phyloP scores from a whole-genome alignment of 2,888 invertebrate genomes.

The Drosophila percnosoma region DNA sequence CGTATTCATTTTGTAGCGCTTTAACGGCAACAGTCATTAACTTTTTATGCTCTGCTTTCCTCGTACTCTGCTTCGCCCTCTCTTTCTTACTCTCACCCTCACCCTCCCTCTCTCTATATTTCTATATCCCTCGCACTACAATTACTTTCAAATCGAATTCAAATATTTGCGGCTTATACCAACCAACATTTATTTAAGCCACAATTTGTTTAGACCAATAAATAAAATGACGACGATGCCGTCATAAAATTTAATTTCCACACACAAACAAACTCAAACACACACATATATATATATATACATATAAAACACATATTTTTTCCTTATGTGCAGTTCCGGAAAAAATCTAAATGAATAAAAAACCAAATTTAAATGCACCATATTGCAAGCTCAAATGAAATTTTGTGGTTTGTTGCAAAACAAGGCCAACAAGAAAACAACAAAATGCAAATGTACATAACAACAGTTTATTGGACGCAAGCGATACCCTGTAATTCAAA shows the following conservation, averaged over 20 bases:
- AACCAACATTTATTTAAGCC: conserved; percentile 47
- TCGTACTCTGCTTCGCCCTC: background rate
- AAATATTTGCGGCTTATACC: conserved; percentile 63
- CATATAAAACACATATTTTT: conserved; percentile 7
- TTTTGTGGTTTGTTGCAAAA: conserved; percentile 70
- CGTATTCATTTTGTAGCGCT: conserved; percentile 50
- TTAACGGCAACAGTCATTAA: conserved; percentile 72
- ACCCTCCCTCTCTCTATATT: background rate
- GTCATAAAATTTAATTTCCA: conserved; percentile 63
- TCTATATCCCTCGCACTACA: conserved; percentile 5
- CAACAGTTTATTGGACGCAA: background rate
- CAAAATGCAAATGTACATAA: conserved; percentile 34
- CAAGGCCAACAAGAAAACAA: conserved; percentile 36
- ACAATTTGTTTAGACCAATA: conserved; percentile 67
- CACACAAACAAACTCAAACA: conserved; percentile 15
- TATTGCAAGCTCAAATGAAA: conserved; percentile 77
- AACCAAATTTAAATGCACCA: conserved; percentile 69
- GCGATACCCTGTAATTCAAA: conserved; percentile 24
- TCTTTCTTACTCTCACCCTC: no score
- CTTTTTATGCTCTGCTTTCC: conserved; percentile 52
- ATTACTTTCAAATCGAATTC: conserved; percentile 61
- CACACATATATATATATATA: conserved; percentile 5
- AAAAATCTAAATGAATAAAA: conserved; percentile 36
- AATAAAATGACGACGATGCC: conserved; percentile 48
- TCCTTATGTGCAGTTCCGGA: conserved; percentile 27